These are phyloP conservation scores for Chrysogorgia sp. DNA, from an alignment of 92 coral and sea anemone species.

Conservation along the genomic window DNA sequence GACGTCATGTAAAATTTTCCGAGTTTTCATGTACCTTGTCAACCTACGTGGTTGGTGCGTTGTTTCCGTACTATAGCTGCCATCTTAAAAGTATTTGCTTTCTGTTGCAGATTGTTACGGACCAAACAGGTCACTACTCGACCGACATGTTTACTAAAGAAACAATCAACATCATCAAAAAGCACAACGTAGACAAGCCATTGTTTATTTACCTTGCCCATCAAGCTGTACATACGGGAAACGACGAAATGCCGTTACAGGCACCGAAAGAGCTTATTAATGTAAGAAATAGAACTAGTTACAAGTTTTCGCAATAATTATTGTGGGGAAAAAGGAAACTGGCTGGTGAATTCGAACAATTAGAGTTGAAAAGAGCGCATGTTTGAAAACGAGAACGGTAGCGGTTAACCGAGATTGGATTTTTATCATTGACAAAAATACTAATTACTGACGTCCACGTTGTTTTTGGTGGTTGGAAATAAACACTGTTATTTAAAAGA, in stretches of 20 bases:
- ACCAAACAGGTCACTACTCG: slow-evolving; percentile 89
- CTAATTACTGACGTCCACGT: too few species aligned
- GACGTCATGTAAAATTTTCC: too few species aligned
- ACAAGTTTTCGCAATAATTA: too few species aligned
- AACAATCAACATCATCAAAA: slow-evolving; percentile 78
- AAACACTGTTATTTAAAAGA: too few species aligned
- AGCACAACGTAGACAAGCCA: slow-evolving; percentile 78
- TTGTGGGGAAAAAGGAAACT: too few species aligned
- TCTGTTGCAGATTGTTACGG: slow-evolving; percentile 64
- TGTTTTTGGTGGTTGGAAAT: too few species aligned
- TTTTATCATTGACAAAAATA: too few species aligned
- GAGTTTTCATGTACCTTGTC: too few species aligned
- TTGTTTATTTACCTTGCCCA: slow-evolving; percentile 91
- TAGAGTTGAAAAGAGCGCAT: background rate
- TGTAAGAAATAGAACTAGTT: slow-evolving; percentile 46
- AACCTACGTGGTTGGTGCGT: too few species aligned
- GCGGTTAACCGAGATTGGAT: too few species aligned
- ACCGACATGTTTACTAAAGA: slow-evolving; percentile 86
- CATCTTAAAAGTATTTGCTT: background rate
- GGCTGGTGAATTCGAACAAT: too few species aligned
- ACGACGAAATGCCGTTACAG: slow-evolving; percentile 75
- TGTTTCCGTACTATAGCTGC: background rate
- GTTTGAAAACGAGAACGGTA: background rate
- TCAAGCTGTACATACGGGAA: slow-evolving; percentile 94
- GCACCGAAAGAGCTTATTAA: slow-evolving; percentile 81